Evolutionary conservation across 2,113 vertebrate genomes (phyloP), one percentile per base, ranked within the genome.

Genomic region (Thermophis baileyi): DNA sequence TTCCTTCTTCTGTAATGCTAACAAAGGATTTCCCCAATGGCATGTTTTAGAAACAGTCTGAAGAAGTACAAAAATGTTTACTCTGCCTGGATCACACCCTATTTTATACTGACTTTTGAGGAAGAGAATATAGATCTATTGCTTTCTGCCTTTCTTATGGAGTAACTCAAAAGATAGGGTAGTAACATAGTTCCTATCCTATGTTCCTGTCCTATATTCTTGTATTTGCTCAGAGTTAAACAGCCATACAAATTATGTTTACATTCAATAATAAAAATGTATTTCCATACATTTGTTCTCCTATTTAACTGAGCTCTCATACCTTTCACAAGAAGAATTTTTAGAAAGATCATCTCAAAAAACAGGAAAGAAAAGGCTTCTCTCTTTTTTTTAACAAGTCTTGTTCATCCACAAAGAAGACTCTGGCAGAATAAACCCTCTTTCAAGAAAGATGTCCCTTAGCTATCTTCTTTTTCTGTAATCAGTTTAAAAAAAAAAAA

Each of bases 221-320:
- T 91, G 7, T 25, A 60, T 46, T 89, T 85, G 46, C 3, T 0
- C 95, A 49, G 93, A 94, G 94, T 90, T 60, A 93, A 74, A 94
- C 85, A 2, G 92, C 25, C 44, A 69, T 86, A 30, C n/a, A 81
- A 90, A 95, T 18, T 89, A 91, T 87, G 14, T 85, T 55, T 69
- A 92, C 0, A 88, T 85, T 44, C 92, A 69, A 40, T 40, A 94
- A 94, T 88, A 53, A 57, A 96, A 94, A 90, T 57, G 0, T 18
- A 92, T 90, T 94, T 94, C 4, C 14, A 94, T 95, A 88, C 7
- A 9, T 94, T 93, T 94, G 1, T 22, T 90, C 94, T 27, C 49
- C 57, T 18, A 0, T 0, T 91, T 93, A 93, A 20, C 54, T 92
- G 93, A 60, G 53, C 63, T 94, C 90, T 92, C 11, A 91, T 88